Evolutionary conservation across 2,113 vertebrate species (phyloP).

Genomic region (Oryzias melastigma): DNA sequence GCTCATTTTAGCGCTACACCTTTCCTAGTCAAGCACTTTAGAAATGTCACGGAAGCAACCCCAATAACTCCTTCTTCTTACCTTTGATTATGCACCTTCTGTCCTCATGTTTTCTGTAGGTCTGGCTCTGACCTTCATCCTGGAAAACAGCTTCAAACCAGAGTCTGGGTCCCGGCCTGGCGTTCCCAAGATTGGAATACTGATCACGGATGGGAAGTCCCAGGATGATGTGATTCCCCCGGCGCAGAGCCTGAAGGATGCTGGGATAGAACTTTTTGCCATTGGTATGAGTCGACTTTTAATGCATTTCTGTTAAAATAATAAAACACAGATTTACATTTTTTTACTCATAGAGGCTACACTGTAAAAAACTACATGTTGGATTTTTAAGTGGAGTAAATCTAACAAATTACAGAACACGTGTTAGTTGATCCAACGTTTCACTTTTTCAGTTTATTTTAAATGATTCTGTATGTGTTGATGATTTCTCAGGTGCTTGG

Average conservation of each 20-base stretch:
- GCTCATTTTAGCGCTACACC: no score
- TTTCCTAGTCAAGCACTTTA: neutral
- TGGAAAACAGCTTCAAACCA: constrained; percentile 94
- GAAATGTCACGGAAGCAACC: no score
- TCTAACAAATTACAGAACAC: no score
- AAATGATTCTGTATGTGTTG: no score
- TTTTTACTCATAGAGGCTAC: no score
- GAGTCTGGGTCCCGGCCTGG: constrained; percentile 87
- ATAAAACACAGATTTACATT: neutral
- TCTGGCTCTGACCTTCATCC: constrained; percentile 91
- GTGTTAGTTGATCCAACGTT: no score
- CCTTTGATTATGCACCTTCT: neutral
- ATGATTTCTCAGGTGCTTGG: no score
- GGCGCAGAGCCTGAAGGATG: constrained; percentile 85
- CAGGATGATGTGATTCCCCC: constrained; percentile 93
- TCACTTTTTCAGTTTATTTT: no score
- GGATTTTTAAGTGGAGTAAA: no score
- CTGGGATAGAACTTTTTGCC: constrained; percentile 96
- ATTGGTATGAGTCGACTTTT: constrained; percentile 78
- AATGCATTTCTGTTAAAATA: neutral
- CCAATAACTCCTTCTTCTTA: neutral
- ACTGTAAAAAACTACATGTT: no score
- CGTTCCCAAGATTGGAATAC: constrained; percentile 94
- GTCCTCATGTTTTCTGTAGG: constrained; percentile 67
- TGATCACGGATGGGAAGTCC: constrained; percentile 97